phyloP scores from a whole-genome alignment of 1,140 invertebrate species.

The Stegodyphus mimosarum region DNA sequence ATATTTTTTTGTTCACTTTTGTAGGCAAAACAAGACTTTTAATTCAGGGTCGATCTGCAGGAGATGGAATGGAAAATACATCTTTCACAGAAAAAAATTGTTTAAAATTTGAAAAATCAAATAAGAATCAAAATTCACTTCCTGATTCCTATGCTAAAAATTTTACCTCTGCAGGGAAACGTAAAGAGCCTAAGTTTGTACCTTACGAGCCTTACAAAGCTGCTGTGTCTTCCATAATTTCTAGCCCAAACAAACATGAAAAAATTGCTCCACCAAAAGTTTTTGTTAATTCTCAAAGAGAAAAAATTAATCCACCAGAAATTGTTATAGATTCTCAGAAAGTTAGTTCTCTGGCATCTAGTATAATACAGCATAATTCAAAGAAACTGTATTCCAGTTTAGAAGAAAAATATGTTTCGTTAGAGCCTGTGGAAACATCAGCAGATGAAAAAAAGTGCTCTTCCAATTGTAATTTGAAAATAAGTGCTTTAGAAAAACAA shows the following conservation, averaged over 20 bases:
- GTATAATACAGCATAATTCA: constrained; percentile 2
- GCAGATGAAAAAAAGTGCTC: not conserved
- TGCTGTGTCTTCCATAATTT: constrained; percentile 81
- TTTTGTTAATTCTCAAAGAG: not conserved
- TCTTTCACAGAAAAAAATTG: constrained; percentile 62
- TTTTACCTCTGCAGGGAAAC: constrained; percentile 66
- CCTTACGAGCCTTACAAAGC: constrained; percentile 90
- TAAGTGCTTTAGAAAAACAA: constrained; percentile 68
- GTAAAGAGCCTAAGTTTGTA: constrained; percentile 81
- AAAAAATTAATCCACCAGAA: not conserved
- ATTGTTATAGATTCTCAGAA: constrained; percentile 26
- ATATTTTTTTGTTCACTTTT: not conserved
- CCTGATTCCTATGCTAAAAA: constrained; percentile 60
- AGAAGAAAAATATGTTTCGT: not conserved
- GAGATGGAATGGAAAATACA: constrained; percentile 72
- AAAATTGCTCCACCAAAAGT: not conserved
- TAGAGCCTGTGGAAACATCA: not conserved
- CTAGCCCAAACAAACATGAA: constrained; percentile 61
- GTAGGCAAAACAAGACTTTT: constrained; percentile 23
- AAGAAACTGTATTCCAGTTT: not conserved
- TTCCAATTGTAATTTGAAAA: not conserved
- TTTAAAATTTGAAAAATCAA: not conserved
- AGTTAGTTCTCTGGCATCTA: constrained; percentile 36
- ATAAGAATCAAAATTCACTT: constrained; percentile 63
- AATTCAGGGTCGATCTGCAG: constrained; percentile 67